These are phyloP conservation scores for Oryzaephilus surinamensis DNA, from an alignment of 1,140 invertebrate genomes.

Conservation along the genomic window DNA sequence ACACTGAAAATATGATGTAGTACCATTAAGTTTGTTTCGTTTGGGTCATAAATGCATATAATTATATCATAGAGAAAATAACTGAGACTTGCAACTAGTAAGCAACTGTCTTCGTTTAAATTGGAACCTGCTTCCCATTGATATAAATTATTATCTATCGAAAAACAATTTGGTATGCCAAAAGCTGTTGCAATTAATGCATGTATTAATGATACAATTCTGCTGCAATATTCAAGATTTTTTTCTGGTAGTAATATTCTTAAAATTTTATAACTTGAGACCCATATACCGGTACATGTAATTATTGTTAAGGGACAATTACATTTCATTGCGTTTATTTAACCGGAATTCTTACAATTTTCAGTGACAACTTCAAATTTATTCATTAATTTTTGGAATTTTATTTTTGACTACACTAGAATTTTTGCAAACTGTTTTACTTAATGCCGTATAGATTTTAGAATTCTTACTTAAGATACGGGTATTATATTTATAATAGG, in stretches of 20 bases:
- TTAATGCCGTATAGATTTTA: too few species aligned
- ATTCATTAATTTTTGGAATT: too few species aligned
- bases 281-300: too few species aligned
- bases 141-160: slow-evolving; percentile 21
- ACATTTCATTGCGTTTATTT: too few species aligned
- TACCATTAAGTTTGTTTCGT: slow-evolving; percentile 41
- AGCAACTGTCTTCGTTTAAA: slow-evolving; percentile 16
- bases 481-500: too few species aligned
- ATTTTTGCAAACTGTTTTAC: too few species aligned
- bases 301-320: too few species aligned
- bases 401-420: too few species aligned
- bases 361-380: too few species aligned
- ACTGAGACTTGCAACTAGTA: slow-evolving; percentile 36
- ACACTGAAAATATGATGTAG: slow-evolving; percentile 42
- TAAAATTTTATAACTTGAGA: slow-evolving; percentile 9
- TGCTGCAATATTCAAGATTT: slow-evolving; percentile 37
- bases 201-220: slow-evolving; percentile 37
- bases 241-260: slow-evolving; percentile 11
- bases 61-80: slow-evolving; percentile 47
- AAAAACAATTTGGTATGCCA: slow-evolving; percentile 38
- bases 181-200: slow-evolving; percentile 33
- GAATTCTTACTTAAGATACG: too few species aligned
- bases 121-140: slow-evolving; percentile 24
- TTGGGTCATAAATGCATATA: slow-evolving; percentile 39
- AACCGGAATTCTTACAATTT: too few species aligned